These are phyloP conservation scores for Manis crassicaudata DNA, from an alignment of 2,797 vertebrate genomes.

Conservation along the genomic window DNA sequence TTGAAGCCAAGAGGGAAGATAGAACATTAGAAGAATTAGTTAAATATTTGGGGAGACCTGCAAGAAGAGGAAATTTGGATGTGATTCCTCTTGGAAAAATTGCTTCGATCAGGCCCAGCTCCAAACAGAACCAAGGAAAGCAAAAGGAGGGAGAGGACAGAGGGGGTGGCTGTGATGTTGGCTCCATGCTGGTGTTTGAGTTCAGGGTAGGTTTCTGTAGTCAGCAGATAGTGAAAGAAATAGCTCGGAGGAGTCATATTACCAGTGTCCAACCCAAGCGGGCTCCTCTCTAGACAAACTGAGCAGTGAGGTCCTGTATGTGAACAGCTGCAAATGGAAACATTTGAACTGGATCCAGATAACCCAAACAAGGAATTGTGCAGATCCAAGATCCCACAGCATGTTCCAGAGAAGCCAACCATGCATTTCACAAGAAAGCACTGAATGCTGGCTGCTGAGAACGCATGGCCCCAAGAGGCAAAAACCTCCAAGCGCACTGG, in stretches of 20 bases:
- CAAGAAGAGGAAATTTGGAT: background rate
- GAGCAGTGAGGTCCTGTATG: background rate
- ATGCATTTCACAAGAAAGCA: background rate
- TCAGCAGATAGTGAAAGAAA: background rate
- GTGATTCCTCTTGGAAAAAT: background rate
- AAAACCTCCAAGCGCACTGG: background rate
- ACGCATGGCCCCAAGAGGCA: too few species aligned
- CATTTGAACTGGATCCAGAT: background rate
- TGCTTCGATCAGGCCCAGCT: background rate
- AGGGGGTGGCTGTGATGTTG: rapidly evolving
- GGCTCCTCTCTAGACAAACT: background rate
- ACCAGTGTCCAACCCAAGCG: background rate
- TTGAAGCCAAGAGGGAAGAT: background rate
- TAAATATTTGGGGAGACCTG: background rate
- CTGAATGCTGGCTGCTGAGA: background rate
- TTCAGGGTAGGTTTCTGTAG: background rate
- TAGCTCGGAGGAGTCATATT: background rate
- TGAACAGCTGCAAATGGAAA: background rate
- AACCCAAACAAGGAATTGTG: background rate
- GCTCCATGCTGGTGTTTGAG: background rate
- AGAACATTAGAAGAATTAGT: background rate
- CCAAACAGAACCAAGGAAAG: background rate
- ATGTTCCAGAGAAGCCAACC: background rate
- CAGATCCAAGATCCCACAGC: rapidly evolving
- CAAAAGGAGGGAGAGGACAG: background rate